These are phyloP conservation scores for Cecropterus lyciades DNA, from an alignment of 1,140 invertebrate species.

Conservation along the genomic window DNA sequence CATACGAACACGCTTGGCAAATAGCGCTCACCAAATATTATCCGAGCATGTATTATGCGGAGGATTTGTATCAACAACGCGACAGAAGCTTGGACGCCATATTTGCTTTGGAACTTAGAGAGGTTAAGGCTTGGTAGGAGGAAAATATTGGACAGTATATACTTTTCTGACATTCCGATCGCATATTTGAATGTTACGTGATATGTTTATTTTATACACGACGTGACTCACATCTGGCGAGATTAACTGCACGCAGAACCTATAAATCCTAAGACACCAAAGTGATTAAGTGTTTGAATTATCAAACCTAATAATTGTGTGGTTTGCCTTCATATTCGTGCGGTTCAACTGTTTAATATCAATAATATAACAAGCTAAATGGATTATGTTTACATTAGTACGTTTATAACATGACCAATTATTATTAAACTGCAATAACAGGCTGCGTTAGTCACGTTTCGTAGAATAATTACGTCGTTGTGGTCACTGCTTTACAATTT, in stretches of 20 bases:
- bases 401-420: conserved; percentile 7
- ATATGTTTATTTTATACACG: conserved; percentile 27
- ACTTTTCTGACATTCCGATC: conserved; percentile 41
- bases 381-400: conserved; percentile 1
- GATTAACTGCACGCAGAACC: not conserved
- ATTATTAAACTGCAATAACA: not conserved
- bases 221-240: conserved; percentile 4
- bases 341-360: conserved; percentile 14
- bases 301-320: conserved; percentile 3
- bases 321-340: conserved; percentile 9
- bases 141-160: conserved; percentile 50
- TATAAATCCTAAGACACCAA: not conserved
- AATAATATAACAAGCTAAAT: conserved; percentile 9
- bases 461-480: conserved; percentile 11
- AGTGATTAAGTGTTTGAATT: conserved; percentile 12
- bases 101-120: conserved; percentile 69
- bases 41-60: conserved; percentile 65
- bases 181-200: conserved; percentile 40
- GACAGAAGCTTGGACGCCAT: conserved; percentile 59
- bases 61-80: conserved; percentile 67
- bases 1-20: conserved; percentile 78
- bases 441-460: conserved; percentile 15
- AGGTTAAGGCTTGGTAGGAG: conserved; percentile 54
- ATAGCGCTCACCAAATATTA: conserved; percentile 77
- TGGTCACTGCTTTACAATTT: conserved; percentile 8